phyloP scores from a whole-genome alignment of 2,113 vertebrate species.

The Eretmochelys imbricata region DNA sequence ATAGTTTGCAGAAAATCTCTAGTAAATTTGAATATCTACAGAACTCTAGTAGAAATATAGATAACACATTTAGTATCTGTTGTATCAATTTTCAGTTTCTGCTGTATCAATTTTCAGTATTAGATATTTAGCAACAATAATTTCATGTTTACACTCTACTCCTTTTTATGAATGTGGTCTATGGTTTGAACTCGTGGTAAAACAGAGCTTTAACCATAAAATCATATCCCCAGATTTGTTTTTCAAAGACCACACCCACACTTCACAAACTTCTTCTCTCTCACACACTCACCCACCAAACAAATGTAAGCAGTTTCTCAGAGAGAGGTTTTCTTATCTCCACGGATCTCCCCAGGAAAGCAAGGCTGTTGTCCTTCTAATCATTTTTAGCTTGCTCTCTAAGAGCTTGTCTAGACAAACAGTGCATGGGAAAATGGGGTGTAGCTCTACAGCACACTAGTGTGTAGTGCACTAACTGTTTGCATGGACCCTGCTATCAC shows the following conservation, averaged over 20 bases:
- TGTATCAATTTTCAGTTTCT: too few species aligned
- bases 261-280: neutral
- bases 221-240: neutral
- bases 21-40: neutral
- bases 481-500: too few species aligned
- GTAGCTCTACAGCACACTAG: too few species aligned
- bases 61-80: neutral
- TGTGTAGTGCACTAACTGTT: too few species aligned
- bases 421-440: too few species aligned
- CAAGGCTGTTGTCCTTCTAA: rapidly evolving
- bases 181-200: neutral
- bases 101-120: neutral
- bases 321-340: neutral
- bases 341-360: neutral
- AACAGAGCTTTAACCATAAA: neutral
- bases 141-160: neutral
- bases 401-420: too few species aligned
- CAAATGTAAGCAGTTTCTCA: neutral
- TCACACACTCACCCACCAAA: neutral
- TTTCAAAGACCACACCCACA: neutral
- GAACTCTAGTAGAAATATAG: neutral
- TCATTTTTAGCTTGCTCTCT: neutral
- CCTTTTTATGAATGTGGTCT: neutral
- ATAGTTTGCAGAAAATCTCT: neutral
- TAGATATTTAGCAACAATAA: neutral